Evolutionary conservation across 35 echinoderm and acorn worm species (phyloP).

Genomic region (Ophioderma brevispina): DNA sequence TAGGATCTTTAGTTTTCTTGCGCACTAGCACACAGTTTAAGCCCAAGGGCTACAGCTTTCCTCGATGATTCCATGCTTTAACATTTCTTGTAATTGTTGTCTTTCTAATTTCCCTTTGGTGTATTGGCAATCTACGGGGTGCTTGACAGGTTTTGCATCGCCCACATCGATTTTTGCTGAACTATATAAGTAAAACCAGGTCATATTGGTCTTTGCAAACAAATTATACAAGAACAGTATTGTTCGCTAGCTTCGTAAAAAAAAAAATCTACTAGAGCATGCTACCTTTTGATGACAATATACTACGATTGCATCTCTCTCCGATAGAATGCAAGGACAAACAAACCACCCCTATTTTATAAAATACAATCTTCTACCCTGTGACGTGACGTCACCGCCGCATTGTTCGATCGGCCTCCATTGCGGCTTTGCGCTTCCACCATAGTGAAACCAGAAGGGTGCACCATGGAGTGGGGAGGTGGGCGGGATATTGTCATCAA

Average conservation of each 20-base stretch:
- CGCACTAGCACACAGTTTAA: slow-evolving; percentile 30
- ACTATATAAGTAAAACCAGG: slow-evolving; percentile 56
- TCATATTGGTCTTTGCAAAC: slow-evolving; percentile 61
- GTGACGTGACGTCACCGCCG: neutral
- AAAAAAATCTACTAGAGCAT: neutral
- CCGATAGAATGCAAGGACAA: no score
- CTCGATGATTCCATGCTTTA: slow-evolving; percentile 44
- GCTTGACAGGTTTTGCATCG: slow-evolving; percentile 19
- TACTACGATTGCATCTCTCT: no score
- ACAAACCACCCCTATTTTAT: no score
- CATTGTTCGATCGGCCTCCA: no score
- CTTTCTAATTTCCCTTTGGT: slow-evolving; percentile 38
- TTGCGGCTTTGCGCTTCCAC: no score
- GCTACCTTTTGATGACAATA: neutral
- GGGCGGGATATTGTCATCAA: no score
- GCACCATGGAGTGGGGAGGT: no score
- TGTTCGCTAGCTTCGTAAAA: no score
- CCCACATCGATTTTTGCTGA: slow-evolving; percentile 44
- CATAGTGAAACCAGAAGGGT: no score
- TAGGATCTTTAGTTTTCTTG: slow-evolving; percentile 34
- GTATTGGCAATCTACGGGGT: slow-evolving; percentile 10
- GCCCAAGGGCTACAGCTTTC: slow-evolving; percentile 51
- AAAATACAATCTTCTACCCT: neutral
- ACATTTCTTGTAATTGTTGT: slow-evolving; percentile 17
- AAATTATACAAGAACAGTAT: no score